Evolutionary conservation across 2,888 invertebrate species (phyloP), one percentile per base, ranked within the genome.

Genomic region (Acanthococcus lagerstroemiae): DNA sequence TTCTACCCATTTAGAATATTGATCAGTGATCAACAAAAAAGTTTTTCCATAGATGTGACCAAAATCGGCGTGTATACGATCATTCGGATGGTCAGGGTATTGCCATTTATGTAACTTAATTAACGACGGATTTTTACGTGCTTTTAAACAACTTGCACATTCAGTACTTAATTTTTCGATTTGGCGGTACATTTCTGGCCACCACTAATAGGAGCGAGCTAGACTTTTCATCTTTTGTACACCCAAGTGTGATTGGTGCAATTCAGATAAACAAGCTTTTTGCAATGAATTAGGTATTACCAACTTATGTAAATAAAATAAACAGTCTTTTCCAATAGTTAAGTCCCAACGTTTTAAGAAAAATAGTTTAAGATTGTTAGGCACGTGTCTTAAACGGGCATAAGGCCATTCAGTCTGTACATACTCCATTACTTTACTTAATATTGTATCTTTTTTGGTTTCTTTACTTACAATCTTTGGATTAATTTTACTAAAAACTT

Each of bases 141-240:
- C 7, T 37, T 37, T 37, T 37, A 37, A 37, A 37, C 37, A 37
- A 9, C 7, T 9, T 9, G 37, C 7, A 37, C 37, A 37, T 9
- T 37, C 12, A 37, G 7, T 7, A 17, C 12, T 48, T 48, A 48
- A 37, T 37, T 37, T 7, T 15, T 37, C 37, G 12, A 37, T 37
- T 37, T 37, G 7, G 7, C 12, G 7, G 12, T 37, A 7, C 12
- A 37, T 9, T 37, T 7, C 44, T 12, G 12, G 44, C 9, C 44
- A 37, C 44, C 44, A 37, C 9, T 12, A 37, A 37, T 37, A 12
- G 7, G 12, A 15, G 7, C 12, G 37, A 37, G 71, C 71, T 72
- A 73, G 69, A 15, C 50, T 22, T 15, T 37, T 37, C 37, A 37
- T 37, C 12, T 37, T 37, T 9, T 9, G 7, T 37, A 37, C 37